phyloP scores from a whole-genome alignment of 2,797 vertebrate species.

The Anolis apletophallus region DNA sequence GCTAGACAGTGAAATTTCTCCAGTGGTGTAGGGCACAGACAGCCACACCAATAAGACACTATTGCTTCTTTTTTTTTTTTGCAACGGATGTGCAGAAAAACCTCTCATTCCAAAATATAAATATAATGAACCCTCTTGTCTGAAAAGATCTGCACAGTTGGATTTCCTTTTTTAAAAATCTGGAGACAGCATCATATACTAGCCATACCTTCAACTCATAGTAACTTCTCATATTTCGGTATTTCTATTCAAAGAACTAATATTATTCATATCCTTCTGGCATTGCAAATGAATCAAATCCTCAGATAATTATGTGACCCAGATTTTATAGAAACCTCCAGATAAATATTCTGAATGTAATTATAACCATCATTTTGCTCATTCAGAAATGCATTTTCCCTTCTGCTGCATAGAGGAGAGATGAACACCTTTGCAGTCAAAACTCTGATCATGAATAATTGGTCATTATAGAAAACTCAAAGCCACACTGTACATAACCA shows the following conservation, averaged over 20 bases:
- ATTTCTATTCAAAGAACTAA: conserved; percentile 39
- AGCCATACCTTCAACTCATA: conserved; percentile 14
- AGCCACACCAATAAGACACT: background rate
- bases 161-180: conserved; percentile 40
- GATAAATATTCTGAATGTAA: conserved; percentile 30
- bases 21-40: too few species aligned
- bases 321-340: conserved; percentile 54
- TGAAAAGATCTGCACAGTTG: background rate
- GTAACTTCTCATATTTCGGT: conserved; percentile 34
- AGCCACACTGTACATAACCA: background rate
- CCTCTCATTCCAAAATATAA: background rate
- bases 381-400: conserved; percentile 23
- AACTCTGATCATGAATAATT: background rate
- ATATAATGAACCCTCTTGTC: background rate
- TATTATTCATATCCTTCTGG: conserved; percentile 49
- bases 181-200: background rate
- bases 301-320: background rate
- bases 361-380: conserved; percentile 17
- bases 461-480: background rate
- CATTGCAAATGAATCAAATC: conserved; percentile 53
- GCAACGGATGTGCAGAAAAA: background rate
- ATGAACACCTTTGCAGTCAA: background rate
- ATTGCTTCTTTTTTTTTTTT: background rate
- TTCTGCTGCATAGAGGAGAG: conserved; percentile 11
- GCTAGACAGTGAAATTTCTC: too few species aligned